Evolutionary conservation across 2,888 invertebrate species (phyloP).

Genomic region (Drosophila demipolita): DNA sequence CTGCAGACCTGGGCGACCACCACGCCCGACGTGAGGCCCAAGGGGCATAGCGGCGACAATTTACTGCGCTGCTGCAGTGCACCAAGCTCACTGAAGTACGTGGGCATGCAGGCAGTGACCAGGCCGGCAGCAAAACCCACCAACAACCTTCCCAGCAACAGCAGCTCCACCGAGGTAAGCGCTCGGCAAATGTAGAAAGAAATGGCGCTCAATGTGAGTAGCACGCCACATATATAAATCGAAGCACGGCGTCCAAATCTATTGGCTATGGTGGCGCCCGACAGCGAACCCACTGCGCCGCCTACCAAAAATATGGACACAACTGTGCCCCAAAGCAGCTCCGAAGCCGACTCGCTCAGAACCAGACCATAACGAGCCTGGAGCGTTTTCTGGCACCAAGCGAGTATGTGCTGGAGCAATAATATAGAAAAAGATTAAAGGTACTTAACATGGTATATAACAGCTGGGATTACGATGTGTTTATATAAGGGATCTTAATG

Average conservation of each 20-base stretch:
- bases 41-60: slow-evolving; percentile 90
- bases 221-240: slow-evolving; percentile 88
- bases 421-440: neutral
- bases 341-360: slow-evolving; percentile 86
- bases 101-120: slow-evolving; percentile 94
- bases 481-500: too few relatives aligned
- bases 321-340: slow-evolving; percentile 91
- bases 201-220: slow-evolving; percentile 89
- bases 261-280: slow-evolving; percentile 92
- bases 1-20: slow-evolving; percentile 83
- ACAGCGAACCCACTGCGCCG: slow-evolving; percentile 93
- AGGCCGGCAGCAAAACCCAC: slow-evolving; percentile 93
- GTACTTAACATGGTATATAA: neutral
- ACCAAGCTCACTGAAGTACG: slow-evolving; percentile 95
- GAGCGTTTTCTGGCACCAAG: slow-evolving; percentile 91
- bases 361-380: slow-evolving; percentile 86
- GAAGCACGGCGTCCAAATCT: slow-evolving; percentile 88
- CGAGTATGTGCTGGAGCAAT: slow-evolving; percentile 86
- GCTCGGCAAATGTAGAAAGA: slow-evolving; percentile 89
- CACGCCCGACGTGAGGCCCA: slow-evolving; percentile 84
- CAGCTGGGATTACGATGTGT: neutral
- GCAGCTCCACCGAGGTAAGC: slow-evolving; percentile 90
- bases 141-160: slow-evolving; percentile 90
- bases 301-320: slow-evolving; percentile 96
- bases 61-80: slow-evolving; percentile 92